A percentile compares a stretch with the other conserved stretches of the same genome.
Evolutionary conservation across 2,113 vertebrate species (phyloP).

Genomic region (Pseudorhombus dupliciocellatus): DNA sequence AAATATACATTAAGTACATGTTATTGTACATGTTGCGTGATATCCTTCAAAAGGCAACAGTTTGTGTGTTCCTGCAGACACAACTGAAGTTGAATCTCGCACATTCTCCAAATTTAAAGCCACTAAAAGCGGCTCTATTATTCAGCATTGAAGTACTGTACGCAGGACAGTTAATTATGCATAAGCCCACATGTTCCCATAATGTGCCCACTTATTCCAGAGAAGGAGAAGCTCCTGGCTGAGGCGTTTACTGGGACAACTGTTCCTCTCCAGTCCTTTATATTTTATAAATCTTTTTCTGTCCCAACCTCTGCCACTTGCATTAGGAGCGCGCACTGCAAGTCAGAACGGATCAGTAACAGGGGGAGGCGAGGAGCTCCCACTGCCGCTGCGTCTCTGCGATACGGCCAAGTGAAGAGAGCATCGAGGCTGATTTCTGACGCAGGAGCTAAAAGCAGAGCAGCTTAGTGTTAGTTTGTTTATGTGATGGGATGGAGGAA

Average conservation of each 20-base stretch:
- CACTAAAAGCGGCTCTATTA: slow-evolving; percentile 79
- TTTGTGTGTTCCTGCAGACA: slow-evolving; percentile 32
- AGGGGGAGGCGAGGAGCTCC: slow-evolving; percentile 15
- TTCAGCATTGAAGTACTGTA: slow-evolving; percentile 71
- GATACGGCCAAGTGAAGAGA: slow-evolving; percentile 33
- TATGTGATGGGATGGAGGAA: slow-evolving; percentile 54
- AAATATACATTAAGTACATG: neutral
- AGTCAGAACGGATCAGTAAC: slow-evolving; percentile 76
- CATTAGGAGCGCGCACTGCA: slow-evolving; percentile 63
- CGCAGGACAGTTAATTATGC: slow-evolving; percentile 75
- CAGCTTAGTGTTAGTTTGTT: slow-evolving; percentile 61
- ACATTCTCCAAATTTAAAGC: slow-evolving; percentile 58
- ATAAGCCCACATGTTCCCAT: slow-evolving; percentile 81
- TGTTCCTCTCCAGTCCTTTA: slow-evolving; percentile 70
- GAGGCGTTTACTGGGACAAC: slow-evolving; percentile 74
- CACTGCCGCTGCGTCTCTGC: slow-evolving; percentile 14
- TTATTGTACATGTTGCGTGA: slow-evolving; percentile 20
- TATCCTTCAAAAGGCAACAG: slow-evolving; percentile 26
- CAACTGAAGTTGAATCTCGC: slow-evolving; percentile 41
- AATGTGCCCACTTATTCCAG: slow-evolving; percentile 77
- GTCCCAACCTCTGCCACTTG: slow-evolving; percentile 46
- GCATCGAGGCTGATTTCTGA: slow-evolving; percentile 54
- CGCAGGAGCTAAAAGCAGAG: slow-evolving; percentile 65
- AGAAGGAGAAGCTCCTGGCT: slow-evolving; percentile 61
- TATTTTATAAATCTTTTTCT: slow-evolving; percentile 79